Conservation (phyloP, 2,888 invertebrate genomes). For the Mesochorus sp. region DNA sequence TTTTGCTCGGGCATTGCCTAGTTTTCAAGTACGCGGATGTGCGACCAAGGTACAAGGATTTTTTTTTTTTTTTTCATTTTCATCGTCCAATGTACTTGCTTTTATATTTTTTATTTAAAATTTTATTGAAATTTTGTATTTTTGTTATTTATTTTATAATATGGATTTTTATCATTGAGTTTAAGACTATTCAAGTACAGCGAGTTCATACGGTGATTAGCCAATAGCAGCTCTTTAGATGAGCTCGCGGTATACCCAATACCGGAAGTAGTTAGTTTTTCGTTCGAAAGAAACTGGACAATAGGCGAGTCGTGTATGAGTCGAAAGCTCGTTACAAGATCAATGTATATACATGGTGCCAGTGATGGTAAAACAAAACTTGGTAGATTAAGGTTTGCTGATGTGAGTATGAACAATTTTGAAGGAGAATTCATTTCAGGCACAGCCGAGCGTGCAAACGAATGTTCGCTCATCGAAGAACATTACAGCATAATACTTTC, state of each 20-base stretch:
- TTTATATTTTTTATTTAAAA: too few relatives aligned
- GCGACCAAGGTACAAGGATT: too few relatives aligned
- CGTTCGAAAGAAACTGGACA: slow-evolving; percentile 22
- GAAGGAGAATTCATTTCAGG: slow-evolving; percentile 66
- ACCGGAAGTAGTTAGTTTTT: slow-evolving; percentile 29
- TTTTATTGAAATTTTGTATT: too few relatives aligned
- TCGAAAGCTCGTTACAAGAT: slow-evolving; percentile 21
- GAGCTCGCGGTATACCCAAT: slow-evolving; percentile 5
- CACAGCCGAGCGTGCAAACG: slow-evolving; percentile 67
- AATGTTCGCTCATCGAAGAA: slow-evolving; percentile 46
- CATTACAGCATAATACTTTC: slow-evolving; percentile 28
- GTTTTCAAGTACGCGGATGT: too few relatives aligned
- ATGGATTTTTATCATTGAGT: too few relatives aligned
- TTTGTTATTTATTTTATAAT: too few relatives aligned
- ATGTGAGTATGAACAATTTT: slow-evolving; percentile 28
- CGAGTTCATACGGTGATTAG: neutral
- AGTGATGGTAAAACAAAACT: neutral
- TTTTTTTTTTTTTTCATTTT: too few relatives aligned
- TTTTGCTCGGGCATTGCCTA: too few relatives aligned
- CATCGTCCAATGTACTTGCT: too few relatives aligned
- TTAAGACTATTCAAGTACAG: too few relatives aligned
- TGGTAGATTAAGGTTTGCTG: slow-evolving; percentile 25
- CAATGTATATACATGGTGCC: neutral
- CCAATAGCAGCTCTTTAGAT: neutral
- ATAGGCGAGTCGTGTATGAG: slow-evolving; percentile 18